A percentile compares a stretch with the other conserved stretches of the same genome.
phyloP scores from a whole-genome alignment of 2,888 invertebrate species.

The Drosophila neonasuta region DNA sequence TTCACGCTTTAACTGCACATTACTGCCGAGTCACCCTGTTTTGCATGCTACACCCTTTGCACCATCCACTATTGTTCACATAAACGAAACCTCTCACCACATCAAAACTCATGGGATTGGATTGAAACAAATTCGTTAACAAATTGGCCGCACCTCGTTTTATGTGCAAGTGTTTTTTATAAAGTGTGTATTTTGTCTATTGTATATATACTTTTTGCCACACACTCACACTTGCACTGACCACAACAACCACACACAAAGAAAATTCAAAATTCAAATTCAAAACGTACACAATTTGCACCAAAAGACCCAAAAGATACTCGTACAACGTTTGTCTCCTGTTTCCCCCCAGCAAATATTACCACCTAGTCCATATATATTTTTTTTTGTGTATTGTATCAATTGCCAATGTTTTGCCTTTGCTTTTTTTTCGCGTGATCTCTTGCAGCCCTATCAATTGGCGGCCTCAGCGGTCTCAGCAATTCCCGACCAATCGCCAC shows the following conservation, averaged over 20 bases:
- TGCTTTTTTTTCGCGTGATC: slow-evolving; percentile 36
- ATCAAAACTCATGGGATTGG: slow-evolving; percentile 47
- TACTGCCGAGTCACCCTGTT: slow-evolving; percentile 28
- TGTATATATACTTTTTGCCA: slow-evolving; percentile 36
- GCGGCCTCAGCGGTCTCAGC: slow-evolving; percentile 85
- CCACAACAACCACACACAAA: slow-evolving; percentile 12
- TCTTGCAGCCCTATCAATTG: slow-evolving; percentile 82
- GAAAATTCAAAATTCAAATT: slow-evolving; percentile 62
- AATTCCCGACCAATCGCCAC: slow-evolving; percentile 85
- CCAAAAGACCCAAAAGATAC: slow-evolving; percentile 24
- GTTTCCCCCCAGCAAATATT: slow-evolving; percentile 4
- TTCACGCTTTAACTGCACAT: slow-evolving; percentile 31
- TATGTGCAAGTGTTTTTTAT: slow-evolving; percentile 27
- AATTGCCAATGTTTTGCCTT: slow-evolving; percentile 34
- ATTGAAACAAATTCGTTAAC: slow-evolving; percentile 18
- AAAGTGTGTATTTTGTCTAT: slow-evolving; percentile 44
- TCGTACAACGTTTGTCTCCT: slow-evolving; percentile 14
- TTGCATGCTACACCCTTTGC: slow-evolving; percentile 46
- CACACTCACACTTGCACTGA: slow-evolving; percentile 38
- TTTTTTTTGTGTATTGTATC: slow-evolving; percentile 33
- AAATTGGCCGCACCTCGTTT: slow-evolving; percentile 58
- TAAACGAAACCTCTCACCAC: not conserved
- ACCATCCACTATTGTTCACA: not conserved
- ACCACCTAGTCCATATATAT: not conserved
- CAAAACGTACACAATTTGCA: slow-evolving; percentile 28